Conservation (phyloP, 2,888 invertebrate genomes). For the Dynastes tityus region DNA sequence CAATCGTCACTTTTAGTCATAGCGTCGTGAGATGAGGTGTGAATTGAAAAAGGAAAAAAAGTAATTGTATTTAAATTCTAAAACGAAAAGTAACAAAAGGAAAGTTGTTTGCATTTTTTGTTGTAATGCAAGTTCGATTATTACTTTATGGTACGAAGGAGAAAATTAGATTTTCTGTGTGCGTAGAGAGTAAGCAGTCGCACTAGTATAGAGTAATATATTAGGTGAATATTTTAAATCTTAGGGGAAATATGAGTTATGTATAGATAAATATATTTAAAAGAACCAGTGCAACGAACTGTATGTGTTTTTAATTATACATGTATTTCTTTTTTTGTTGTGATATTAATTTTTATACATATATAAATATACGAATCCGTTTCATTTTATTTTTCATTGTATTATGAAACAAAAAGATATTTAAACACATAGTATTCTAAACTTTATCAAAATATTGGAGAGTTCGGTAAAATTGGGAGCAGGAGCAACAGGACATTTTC, state of each 20-base stretch:
- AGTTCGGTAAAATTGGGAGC: too few species aligned
- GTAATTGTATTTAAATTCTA: too few species aligned
- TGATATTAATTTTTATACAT: conserved; percentile 39
- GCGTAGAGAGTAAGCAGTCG: neutral
- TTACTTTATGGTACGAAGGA: neutral
- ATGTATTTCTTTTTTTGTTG: conserved; percentile 23
- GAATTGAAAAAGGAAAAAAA: too few species aligned
- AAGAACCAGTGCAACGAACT: conserved; percentile 43
- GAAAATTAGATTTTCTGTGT: neutral
- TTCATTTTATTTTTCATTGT: neutral
- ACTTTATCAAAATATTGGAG: too few species aligned
- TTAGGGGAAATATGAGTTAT: too few species aligned
- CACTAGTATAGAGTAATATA: neutral
- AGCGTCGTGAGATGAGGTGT: neutral
- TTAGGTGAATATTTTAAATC: conserved; percentile 16
- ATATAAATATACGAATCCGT: neutral
- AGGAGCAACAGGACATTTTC: too few species aligned
- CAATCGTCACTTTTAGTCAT: conserved; percentile 27
- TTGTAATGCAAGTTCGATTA: neutral
- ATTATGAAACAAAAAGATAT: neutral
- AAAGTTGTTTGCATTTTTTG: neutral
- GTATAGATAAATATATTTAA: neutral
- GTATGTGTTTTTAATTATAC: conserved; percentile 10
- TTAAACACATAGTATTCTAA: neutral
- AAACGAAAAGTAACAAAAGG: neutral